Conservation (phyloP, 2,113 vertebrate genomes). For the Plestiodon gilberti region DNA sequence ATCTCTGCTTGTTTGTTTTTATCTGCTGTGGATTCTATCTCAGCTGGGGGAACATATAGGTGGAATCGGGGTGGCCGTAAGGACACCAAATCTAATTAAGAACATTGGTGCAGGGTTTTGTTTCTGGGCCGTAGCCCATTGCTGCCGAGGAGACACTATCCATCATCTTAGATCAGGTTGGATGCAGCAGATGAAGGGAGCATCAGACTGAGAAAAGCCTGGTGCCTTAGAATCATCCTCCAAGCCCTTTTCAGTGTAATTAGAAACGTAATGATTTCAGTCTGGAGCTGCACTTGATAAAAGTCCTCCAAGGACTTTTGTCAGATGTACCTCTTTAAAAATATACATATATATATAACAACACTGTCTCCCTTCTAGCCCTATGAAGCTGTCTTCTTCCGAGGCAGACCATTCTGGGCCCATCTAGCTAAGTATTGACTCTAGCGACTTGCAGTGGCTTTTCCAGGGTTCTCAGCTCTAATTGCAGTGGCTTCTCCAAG, state of each 20-base stretch:
- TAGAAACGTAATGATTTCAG: not conserved
- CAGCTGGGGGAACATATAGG: not conserved
- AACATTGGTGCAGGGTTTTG: slow-evolving; percentile 47
- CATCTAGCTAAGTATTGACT: too few relatives aligned
- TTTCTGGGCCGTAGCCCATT: not conserved
- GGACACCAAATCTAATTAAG: slow-evolving; percentile 44
- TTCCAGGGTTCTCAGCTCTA: too few relatives aligned
- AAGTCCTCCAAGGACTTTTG: not conserved
- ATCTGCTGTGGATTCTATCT: slow-evolving; percentile 23
- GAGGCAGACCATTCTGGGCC: too few relatives aligned
- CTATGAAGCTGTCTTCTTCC: too few relatives aligned
- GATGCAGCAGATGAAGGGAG: not conserved
- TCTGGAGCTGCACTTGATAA: not conserved
- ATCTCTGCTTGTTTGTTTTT: slow-evolving; percentile 36
- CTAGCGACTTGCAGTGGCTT: too few relatives aligned
- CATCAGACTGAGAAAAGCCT: not conserved
- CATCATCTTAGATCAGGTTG: slow-evolving; percentile 10
- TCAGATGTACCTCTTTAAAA: not conserved
- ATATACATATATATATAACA: too few relatives aligned
- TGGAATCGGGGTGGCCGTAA: slow-evolving; percentile 20
- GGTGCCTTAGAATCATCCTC: fast-evolving
- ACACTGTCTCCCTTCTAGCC: too few relatives aligned
- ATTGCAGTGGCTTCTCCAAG: too few relatives aligned
- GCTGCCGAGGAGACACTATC: slow-evolving; percentile 20
- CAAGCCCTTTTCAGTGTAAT: not conserved